phyloP scores from a whole-genome alignment of 92 coral and sea anemone genomes.

The Galaxea fascicularis region DNA sequence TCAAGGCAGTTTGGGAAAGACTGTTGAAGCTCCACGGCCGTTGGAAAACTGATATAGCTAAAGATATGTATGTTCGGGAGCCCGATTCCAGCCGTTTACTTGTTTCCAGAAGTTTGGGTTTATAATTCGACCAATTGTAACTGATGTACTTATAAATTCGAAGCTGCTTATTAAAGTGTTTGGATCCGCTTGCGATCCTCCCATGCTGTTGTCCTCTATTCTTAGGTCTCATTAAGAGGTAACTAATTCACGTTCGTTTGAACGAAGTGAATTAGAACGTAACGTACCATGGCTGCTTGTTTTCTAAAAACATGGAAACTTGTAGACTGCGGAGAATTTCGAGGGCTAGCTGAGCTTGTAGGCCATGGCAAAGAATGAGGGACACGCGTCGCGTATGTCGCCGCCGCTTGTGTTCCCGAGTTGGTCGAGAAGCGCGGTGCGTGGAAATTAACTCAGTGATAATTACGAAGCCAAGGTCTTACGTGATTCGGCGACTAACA shows the following conservation, averaged over 20 bases:
- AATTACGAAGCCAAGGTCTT: too few species aligned
- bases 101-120: background rate
- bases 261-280: constrained; percentile 10
- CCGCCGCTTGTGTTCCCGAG: too few species aligned
- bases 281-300: too few species aligned
- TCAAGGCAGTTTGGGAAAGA: background rate
- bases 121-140: background rate
- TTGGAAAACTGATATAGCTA: background rate
- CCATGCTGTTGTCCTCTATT: background rate
- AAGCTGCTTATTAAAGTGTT: background rate
- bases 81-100: background rate
- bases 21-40: background rate
- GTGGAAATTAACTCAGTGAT: too few species aligned
- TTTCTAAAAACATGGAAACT: too few species aligned
- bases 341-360: too few species aligned
- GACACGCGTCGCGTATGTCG: too few species aligned
- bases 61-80: background rate
- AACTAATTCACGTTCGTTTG: constrained; percentile 2
- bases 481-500: too few species aligned
- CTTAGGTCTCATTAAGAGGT: background rate
- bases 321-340: too few species aligned
- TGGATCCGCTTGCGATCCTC: constrained; percentile 2
- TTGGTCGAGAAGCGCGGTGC: too few species aligned
- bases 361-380: too few species aligned
- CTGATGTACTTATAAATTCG: background rate